Percentiles rank a stretch among this genome's conserved stretches.
Conservation (phyloP, 2,113 vertebrate species). For the Pangasianodon gigas region DNA sequence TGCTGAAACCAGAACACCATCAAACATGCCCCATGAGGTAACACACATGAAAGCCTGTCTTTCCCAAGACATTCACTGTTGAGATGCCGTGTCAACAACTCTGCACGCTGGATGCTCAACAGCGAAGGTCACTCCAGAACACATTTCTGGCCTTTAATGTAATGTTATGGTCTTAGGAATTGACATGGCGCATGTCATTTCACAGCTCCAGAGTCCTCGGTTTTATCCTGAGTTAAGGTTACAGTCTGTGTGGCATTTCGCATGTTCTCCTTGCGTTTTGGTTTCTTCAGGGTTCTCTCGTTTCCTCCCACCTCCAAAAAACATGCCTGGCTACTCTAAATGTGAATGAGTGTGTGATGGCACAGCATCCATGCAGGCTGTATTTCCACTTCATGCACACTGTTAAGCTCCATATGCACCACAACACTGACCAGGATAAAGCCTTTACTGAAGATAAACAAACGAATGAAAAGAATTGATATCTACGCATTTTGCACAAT, state of each 20-base stretch:
- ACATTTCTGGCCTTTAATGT: conserved; percentile 8
- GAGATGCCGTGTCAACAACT: conserved; percentile 43
- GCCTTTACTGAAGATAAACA: neutral
- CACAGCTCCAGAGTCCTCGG: no score
- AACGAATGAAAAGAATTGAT: neutral
- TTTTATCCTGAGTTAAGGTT: neutral
- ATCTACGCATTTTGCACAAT: neutral
- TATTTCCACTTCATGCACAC: no score
- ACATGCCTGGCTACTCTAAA: neutral
- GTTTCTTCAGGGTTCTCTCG: neutral
- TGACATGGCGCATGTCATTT: neutral
- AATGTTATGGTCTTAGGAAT: neutral
- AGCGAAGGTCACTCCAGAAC: conserved; percentile 3
- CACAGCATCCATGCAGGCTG: neutral
- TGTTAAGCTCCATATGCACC: neutral
- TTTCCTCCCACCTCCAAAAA: neutral
- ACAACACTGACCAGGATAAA: neutral
- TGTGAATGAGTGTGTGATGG: neutral
- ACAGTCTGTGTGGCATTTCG: neutral
- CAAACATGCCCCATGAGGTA: neutral
- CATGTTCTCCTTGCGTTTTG: neutral
- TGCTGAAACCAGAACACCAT: conserved; percentile 26
- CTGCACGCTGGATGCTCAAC: conserved; percentile 34
- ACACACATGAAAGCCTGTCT: neutral
- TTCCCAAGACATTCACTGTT: conserved; percentile 27